Evolutionary conservation across 2,113 vertebrate genomes (phyloP).

Genomic region (Benitochromis conjunctus): DNA sequence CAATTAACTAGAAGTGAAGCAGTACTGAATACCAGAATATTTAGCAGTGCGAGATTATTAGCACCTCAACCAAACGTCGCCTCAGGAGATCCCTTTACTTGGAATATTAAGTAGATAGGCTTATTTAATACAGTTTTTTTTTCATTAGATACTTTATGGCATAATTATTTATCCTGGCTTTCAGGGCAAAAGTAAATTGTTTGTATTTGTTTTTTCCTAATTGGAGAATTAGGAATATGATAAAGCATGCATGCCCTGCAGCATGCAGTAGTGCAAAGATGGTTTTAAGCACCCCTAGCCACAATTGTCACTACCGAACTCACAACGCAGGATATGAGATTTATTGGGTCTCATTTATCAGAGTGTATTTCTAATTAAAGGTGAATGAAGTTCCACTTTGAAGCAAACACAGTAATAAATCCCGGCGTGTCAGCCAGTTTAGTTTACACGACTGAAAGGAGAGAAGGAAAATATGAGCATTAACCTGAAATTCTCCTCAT

Average conservation of each 20-base stretch:
- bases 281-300: neutral
- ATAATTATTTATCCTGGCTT: neutral
- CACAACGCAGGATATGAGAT: neutral
- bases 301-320: neutral
- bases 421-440: neutral
- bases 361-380: neutral
- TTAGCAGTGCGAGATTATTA: neutral
- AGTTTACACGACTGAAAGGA: neutral
- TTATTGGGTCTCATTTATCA: neutral
- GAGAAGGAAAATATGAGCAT: neutral
- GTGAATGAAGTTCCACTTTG: neutral
- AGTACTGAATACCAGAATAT: neutral
- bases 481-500: neutral
- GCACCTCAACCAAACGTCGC: neutral
- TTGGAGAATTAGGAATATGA: neutral
- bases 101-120: neutral
- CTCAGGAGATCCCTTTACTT: neutral
- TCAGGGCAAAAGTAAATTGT: neutral
- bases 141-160: neutral
- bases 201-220: neutral
- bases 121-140: neutral
- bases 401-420: neutral
- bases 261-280: neutral
- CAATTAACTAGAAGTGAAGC: conserved; percentile 22
- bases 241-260: neutral